Base-by-base conservation (phyloP, 2,888 invertebrate genomes). In the Tetragnatha montana region DNA sequence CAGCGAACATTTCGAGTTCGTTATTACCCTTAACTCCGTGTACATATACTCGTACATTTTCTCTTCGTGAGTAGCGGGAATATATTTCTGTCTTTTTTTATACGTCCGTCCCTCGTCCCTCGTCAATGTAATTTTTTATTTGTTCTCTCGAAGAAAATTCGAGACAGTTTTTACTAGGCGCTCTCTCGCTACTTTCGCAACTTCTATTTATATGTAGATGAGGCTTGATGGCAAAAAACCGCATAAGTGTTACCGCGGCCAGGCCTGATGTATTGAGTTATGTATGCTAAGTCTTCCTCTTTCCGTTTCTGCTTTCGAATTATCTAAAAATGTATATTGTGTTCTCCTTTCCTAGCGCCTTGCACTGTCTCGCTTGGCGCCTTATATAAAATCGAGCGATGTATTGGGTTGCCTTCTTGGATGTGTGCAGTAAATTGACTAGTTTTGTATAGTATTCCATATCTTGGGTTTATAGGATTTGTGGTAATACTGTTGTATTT, bases 141-240 rank as follows among this genome's bases (percentile, higher is more conserved):
- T 17, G 60, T 60, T 49, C 47, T 17, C 71, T 21, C 49, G 14
- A 71, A 81, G 74, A 71, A 69, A 85, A 79, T 78, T 79, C 76
- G 70, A 84, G 68, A 71, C 71, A 79, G 71, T 87, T 87, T 50
- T 81, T 76, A 68, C 81, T n/a, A n/a, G n/a, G n/a, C n/a, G n/a
- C n/a, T 51, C 68, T 19, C 69, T 76, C 68, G 35, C 35, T 47
- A 19, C 50, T 50, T 22, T 71, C 47, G 79, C 71, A 75, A 50
- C 71, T 87, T 81, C 87, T 87, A 87, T 87, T 87, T 87, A 87
- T 87, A 81, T 87, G 87, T 74, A 87, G 87, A 87, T 87, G 87
- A 81, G 87, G 14, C 17, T 7, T 21, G 73, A 21, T 78, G 79
- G 68, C 22, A 60, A 71, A 86, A 86, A 86, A 80, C 78, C 79